Evolutionary conservation across 2,113 vertebrate species (phyloP), one percentile per base, ranked within the genome.

Genomic region (Turnix velox): DNA sequence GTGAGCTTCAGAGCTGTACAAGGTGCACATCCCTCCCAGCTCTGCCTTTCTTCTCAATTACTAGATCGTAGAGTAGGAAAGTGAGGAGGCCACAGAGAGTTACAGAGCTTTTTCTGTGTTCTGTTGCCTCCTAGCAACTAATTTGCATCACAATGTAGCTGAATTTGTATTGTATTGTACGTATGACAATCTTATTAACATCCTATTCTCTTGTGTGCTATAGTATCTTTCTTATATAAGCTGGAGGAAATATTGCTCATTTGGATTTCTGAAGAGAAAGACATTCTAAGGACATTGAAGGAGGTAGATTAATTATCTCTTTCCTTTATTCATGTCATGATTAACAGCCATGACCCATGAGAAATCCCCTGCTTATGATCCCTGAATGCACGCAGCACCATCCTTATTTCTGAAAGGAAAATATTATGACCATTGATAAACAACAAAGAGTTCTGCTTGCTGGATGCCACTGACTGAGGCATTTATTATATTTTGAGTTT

Each of bases 101-200:
- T 75, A 45, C 39, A 82, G 74, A 73, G 88, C 37, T 69, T 94
- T 61, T 90, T 58, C 84, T 83, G 37, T 79, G 49, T 76, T 82
- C 77, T 89, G 49, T 55, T 95, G 88, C 92, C 67, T 95, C 87
- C 84, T 89, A 93, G 81, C 74, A 95, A 85, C 71, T 93, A 69
- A 96, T 94, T 96, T 95, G 76, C 87, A 94, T 87, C 45, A 95
- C 88, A 92, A 91, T 84, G 45, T 61, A 69, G 76, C 58, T 84
- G 84, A 93, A 91, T 93, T 87, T 85, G 89, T 83, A 82, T 86
- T 84, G 57, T 33, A 86, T 65, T 92, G 78, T 79, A 85, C 30
- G 58, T 76, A 85, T 67, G 84, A 93, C 88, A 82, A 84, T 92
- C 81, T 94, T 92, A 95, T 79, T 93, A 94, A 87, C 74, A 83